These are phyloP conservation scores for Solea solea DNA, from an alignment of 2,113 vertebrate genomes.

Conservation along the genomic window DNA sequence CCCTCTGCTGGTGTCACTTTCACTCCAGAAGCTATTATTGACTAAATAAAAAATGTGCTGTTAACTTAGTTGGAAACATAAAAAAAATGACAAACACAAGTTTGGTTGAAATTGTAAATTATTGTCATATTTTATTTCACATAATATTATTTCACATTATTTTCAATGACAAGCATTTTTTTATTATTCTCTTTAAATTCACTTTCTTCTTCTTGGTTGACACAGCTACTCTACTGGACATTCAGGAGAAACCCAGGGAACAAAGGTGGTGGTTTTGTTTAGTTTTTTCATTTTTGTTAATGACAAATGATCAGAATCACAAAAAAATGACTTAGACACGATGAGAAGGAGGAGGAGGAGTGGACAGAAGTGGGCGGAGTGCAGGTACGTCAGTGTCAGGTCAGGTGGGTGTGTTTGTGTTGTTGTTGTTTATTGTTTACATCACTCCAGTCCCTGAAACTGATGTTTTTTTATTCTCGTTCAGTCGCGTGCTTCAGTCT, in stretches of 20 bases:
- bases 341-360: conserved; percentile 29
- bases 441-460: no score
- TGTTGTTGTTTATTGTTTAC: conserved; percentile 35
- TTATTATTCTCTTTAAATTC: not conserved
- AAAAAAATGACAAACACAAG: not conserved
- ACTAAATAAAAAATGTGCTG: no score
- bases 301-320: conserved; percentile 52
- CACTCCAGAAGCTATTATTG: no score
- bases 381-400: conserved; percentile 10
- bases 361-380: conserved; percentile 16
- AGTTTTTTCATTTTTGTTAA: not conserved
- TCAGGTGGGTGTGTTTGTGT: no score
- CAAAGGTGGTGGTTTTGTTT: conserved; percentile 17
- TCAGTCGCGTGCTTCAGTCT: no score
- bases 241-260: conserved; percentile 56
- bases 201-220: conserved; percentile 50
- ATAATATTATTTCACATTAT: conserved; percentile 67
- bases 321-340: conserved; percentile 26
- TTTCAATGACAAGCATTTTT: conserved; percentile 62
- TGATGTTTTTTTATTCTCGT: no score
- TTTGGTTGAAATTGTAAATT: conserved; percentile 69
- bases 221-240: conserved; percentile 70
- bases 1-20: no score
- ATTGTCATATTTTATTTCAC: conserved; percentile 71
- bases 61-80: no score